phyloP scores from a whole-genome alignment of 2,113 vertebrate genomes.

The Eleginops maclovinus region DNA sequence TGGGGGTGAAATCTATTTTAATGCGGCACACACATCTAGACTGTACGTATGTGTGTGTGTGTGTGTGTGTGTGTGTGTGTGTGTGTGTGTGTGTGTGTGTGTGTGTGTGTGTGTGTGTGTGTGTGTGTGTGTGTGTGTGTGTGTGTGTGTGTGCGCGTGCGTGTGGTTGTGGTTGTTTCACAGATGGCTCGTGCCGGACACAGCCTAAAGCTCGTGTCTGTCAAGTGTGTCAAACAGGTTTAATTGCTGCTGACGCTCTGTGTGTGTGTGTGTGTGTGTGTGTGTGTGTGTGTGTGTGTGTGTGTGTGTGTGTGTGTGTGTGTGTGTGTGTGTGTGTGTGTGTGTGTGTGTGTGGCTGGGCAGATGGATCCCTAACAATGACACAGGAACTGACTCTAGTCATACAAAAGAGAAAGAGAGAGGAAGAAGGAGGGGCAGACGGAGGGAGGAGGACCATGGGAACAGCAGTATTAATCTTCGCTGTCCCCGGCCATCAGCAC shows the following conservation, averaged over 20 bases:
- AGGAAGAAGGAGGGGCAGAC: slow-evolving; percentile 44
- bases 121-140: too few relatives aligned
- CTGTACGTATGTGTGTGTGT: neutral
- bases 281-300: slow-evolving; percentile 17
- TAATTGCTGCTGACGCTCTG: slow-evolving; percentile 67
- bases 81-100: too few relatives aligned
- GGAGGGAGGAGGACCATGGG: slow-evolving; percentile 38
- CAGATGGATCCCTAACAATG: slow-evolving; percentile 82
- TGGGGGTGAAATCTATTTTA: slow-evolving; percentile 23
- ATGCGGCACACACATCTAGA: slow-evolving; percentile 30
- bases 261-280: slow-evolving; percentile 10
- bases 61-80: too few relatives aligned
- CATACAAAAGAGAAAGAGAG: slow-evolving; percentile 56
- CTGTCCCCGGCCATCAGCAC: slow-evolving; percentile 41
- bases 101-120: too few relatives aligned
- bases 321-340: slow-evolving; percentile 29
- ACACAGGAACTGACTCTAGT: slow-evolving; percentile 76
- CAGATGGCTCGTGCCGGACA: slow-evolving; percentile 80
- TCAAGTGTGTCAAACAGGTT: slow-evolving; percentile 78
- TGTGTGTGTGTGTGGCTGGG: slow-evolving; percentile 31
- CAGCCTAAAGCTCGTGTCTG: slow-evolving; percentile 62
- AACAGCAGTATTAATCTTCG: slow-evolving; percentile 43
- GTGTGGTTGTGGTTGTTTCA: slow-evolving; percentile 43
- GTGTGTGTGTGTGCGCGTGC: neutral
- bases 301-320: slow-evolving; percentile 22